A percentile compares a stretch with the other conserved stretches of the same genome.
These are phyloP conservation scores for Pygoscelis antarcticus DNA, from an alignment of 2,113 vertebrate species.

Conservation along the genomic window DNA sequence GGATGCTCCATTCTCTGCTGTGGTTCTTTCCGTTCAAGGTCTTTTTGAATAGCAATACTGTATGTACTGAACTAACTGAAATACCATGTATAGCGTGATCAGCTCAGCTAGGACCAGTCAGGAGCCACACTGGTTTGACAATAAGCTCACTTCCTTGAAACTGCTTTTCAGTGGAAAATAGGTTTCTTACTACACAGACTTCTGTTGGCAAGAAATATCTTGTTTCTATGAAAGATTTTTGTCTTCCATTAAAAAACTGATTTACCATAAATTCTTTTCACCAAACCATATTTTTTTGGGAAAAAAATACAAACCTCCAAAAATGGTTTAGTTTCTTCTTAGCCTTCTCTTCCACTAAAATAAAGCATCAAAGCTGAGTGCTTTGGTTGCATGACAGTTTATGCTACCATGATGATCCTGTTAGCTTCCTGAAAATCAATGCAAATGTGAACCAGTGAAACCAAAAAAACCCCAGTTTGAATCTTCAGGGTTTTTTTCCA, in stretches of 20 bases:
- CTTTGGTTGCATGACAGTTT: neutral
- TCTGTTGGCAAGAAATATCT: neutral
- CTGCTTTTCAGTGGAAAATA: neutral
- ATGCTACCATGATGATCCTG: neutral
- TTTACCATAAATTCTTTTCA: neutral
- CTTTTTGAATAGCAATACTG: neutral
- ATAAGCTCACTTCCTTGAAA: neutral
- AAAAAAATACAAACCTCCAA: rapidly evolving
- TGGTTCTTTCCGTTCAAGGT: neutral
- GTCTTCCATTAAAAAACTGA: neutral
- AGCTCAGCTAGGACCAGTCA: neutral
- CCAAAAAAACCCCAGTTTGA: neutral
- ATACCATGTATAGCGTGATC: neutral
- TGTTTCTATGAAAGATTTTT: neutral
- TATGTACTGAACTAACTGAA: neutral
- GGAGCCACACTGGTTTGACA: neutral
- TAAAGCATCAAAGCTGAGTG: neutral
- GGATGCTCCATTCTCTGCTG: neutral
- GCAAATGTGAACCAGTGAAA: neutral
- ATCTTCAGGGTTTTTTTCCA: neutral
- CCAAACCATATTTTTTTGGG: rapidly evolving
- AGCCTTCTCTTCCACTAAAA: neutral
- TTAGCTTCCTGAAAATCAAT: neutral
- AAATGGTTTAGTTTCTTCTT: rapidly evolving
- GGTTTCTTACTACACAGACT: neutral